phyloP scores from a whole-genome alignment of 1,140 invertebrate species.

The Bombus soroeensis region DNA sequence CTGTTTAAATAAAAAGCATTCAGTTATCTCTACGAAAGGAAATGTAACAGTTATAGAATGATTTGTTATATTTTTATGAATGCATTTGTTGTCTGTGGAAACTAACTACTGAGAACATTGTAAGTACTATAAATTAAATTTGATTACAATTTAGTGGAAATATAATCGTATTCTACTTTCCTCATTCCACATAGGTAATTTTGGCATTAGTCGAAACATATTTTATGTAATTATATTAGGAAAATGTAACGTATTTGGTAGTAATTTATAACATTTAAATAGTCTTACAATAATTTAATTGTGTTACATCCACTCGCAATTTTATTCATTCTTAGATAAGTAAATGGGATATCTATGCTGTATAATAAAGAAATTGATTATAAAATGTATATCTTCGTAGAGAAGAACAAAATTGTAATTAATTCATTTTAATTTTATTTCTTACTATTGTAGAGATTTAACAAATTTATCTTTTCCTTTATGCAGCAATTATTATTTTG shows the following conservation, averaged over 20 bases:
- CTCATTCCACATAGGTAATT: neutral
- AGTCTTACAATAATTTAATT: neutral
- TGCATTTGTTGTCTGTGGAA: conserved; percentile 21
- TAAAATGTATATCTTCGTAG: neutral
- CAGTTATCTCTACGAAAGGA: neutral
- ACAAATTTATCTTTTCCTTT: no score
- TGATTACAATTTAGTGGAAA: conserved; percentile 32
- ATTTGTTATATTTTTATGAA: conserved; percentile 18
- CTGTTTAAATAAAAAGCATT: neutral
- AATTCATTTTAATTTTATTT: neutral
- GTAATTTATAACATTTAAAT: neutral
- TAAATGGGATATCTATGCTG: neutral
- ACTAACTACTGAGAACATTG: conserved; percentile 28
- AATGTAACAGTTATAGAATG: conserved; percentile 7
- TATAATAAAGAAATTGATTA: neutral
- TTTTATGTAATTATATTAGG: neutral
- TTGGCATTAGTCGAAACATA: neutral
- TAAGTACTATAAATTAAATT: conserved; percentile 44
- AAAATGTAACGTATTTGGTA: neutral
- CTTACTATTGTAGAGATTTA: neutral
- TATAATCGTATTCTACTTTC: conserved; percentile 1
- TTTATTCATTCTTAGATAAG: neutral
- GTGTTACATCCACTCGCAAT: neutral
- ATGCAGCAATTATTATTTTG: no score
- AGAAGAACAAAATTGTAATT: neutral